Base-by-base conservation (phyloP, 2,797 vertebrate species). In the Pelochelys cantorii region DNA sequence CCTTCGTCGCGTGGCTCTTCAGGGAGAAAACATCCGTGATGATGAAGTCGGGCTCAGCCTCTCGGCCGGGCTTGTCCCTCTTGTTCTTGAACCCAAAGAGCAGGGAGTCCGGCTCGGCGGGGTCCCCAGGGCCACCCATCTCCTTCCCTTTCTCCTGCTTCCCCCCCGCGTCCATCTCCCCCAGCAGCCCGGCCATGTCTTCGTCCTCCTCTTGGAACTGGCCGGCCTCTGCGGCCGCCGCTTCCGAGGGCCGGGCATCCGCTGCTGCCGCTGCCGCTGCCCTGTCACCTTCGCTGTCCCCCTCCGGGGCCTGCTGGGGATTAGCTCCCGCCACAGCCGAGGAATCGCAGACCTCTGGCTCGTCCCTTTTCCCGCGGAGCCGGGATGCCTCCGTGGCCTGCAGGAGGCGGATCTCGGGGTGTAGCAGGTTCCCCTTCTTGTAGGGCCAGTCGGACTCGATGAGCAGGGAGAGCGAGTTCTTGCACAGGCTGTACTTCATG, bases 401-500 rank as follows among this genome's bases (percentile, higher is more conserved):
- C 89, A 99, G 98, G 37, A 99, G 97, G 29, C 98, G 97, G 25
- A 99, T 98, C 56, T 99, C 99, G 0, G 98, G 98, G 54, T 98
- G 98, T 25, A 99, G 98, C 83, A 99, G 95, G 89, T 98, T 99
- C 7, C 98, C 99, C 94, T 99, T 99, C 93, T 99, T 99, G 94
- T 99, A 99, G 0, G 99, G 98, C 99, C 99, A 99, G 95, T 99
- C 99, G 0, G 99, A 99, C 96, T 99, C 99, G 0, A 99, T 99
- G 74, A 99, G 98, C 93, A 99, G 98, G 3, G 99, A 99, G 3
- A 99, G 98, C 5, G 99, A 99, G 97, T 99, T 99, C 97, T 99
- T 99, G 95, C 99, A 99, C 93, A 99, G 98, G 97, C 99, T 99
- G 98, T 99, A 99, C 98, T 99, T 99, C 99, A 99, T 99, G 94